Base-by-base conservation (phyloP, 1,140 invertebrate genomes). In the Delia radicum region DNA sequence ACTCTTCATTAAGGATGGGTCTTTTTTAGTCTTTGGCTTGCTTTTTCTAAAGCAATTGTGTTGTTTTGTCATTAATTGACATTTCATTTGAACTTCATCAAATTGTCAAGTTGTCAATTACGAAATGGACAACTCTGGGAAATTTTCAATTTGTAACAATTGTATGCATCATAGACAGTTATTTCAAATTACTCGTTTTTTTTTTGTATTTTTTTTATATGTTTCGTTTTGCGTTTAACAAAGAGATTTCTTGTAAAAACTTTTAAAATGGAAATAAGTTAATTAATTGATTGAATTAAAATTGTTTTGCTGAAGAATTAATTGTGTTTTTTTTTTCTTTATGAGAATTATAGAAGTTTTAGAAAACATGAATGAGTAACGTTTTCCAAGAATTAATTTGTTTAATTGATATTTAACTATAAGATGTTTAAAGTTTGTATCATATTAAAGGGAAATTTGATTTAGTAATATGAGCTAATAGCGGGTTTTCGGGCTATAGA, bases 1-100 rank as follows among this genome's bases (percentile, higher is more conserved):
- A 42, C 12, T 42, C 37, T 42, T 42, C n/a, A n/a, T 42, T n/a
- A 55, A 55, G 24, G 6, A 21, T 55, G 18, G 65, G 29, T 10
- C 15, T 21, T 33, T 21, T 29, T 29, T 8, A 13, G 29, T 31
- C 13, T 33, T 33, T 28, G 27, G 27, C 28, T 63, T 63, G 26
- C 37, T 67, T 31, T 67, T 37, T 4, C 28, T 29, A 33, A 18
- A 33, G 13, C 31, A 69, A 37, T 69, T 69, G 7, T 69, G 65
- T 69, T 69, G 65, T 69, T 55, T 55, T 37, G 65, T 69, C 65
- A 33, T 69, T 69, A 69, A 69, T 69, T 69, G 65, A 69, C 65
- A 69, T 69, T 69, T 69, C 65, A 69, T 69, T 69, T 69, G 65
- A 69, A 69, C 65, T 69, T 69, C 65, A 69, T 69, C 65, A 69